Conservation (phyloP, 1,140 invertebrate genomes). For the Drosophila sucinea region DNA sequence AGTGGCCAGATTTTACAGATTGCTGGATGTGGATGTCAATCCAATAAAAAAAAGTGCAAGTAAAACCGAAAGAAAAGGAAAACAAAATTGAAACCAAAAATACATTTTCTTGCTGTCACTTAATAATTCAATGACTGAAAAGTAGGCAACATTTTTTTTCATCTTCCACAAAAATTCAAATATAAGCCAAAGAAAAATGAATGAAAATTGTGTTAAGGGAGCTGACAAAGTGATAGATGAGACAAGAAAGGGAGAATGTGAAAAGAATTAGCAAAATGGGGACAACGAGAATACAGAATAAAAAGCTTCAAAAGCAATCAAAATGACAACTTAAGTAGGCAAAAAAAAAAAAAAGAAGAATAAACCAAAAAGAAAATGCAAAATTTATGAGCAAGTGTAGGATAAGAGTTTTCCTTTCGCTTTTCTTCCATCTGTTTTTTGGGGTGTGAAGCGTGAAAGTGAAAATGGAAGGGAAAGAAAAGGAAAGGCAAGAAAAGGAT, state of each 20-base stretch:
- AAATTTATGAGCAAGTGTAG: constrained; percentile 14
- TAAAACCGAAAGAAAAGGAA: constrained; percentile 42
- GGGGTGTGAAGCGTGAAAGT: constrained; percentile 20
- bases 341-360: constrained; percentile 8
- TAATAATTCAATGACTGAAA: constrained; percentile 67
- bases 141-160: constrained; percentile 46
- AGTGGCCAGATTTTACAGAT: constrained; percentile 47
- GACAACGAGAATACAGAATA: constrained; percentile 58
- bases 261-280: constrained; percentile 66
- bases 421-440: not conserved
- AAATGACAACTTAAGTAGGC: constrained; percentile 81
- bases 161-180: constrained; percentile 46
- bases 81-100: constrained; percentile 35
- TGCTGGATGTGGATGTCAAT: constrained; percentile 52
- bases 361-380: constrained; percentile 25
- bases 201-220: constrained; percentile 68
- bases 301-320: constrained; percentile 80
- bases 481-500: constrained; percentile 7
- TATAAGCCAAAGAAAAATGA: constrained; percentile 60
- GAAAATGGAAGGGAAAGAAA: no score
- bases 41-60: constrained; percentile 58
- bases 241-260: not conserved
- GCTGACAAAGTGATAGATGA: constrained; percentile 72
- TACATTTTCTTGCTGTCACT: constrained; percentile 55
- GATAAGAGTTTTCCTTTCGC: constrained; percentile 20